phyloP scores from a whole-genome alignment of 2,888 invertebrate genomes.

The Pyralis farinalis region DNA sequence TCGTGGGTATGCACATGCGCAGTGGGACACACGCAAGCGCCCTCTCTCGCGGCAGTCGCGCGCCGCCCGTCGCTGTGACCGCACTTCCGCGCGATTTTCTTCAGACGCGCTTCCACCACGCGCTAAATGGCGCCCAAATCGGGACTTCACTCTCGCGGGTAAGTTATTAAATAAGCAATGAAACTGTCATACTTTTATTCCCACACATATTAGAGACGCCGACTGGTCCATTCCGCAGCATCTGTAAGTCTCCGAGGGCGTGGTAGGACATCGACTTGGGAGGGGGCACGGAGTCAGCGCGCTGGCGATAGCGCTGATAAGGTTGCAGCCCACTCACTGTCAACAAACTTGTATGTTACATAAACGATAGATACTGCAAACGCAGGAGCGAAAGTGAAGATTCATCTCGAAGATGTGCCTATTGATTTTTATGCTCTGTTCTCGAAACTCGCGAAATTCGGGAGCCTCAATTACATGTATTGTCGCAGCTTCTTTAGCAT shows the following conservation, averaged over 20 bases:
- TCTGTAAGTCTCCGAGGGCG: constrained; percentile 59
- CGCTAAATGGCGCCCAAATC: constrained; percentile 73
- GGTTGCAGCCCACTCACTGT: constrained; percentile 61
- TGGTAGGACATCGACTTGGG: constrained; percentile 54
- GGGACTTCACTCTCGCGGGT: constrained; percentile 67
- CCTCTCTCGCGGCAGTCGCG: constrained; percentile 53
- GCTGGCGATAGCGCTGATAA: constrained; percentile 66
- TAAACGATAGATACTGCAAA: constrained; percentile 31
- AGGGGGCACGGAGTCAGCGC: constrained; percentile 55
- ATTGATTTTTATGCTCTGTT: constrained; percentile 64
- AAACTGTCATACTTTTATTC: constrained; percentile 6
- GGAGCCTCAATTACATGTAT: constrained; percentile 43
- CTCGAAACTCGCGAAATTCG: constrained; percentile 31
- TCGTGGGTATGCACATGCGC: constrained; percentile 65
- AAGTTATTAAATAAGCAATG: constrained; percentile 47
- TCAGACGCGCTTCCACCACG: constrained; percentile 50
- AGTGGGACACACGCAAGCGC: constrained; percentile 52
- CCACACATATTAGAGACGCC: constrained; percentile 12
- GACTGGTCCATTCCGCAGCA: constrained; percentile 54
- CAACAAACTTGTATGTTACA: constrained; percentile 68
- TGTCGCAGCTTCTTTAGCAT: constrained; percentile 56
- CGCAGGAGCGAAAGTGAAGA: constrained; percentile 32
- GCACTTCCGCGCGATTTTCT: constrained; percentile 34
- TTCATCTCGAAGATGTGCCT: constrained; percentile 51
- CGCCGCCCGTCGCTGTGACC: constrained; percentile 57